A percentile compares a stretch with the other conserved stretches of the same genome.
These are phyloP conservation scores for Suncus etruscus DNA, from an alignment of 2,113 vertebrate genomes.

Conservation along the genomic window DNA sequence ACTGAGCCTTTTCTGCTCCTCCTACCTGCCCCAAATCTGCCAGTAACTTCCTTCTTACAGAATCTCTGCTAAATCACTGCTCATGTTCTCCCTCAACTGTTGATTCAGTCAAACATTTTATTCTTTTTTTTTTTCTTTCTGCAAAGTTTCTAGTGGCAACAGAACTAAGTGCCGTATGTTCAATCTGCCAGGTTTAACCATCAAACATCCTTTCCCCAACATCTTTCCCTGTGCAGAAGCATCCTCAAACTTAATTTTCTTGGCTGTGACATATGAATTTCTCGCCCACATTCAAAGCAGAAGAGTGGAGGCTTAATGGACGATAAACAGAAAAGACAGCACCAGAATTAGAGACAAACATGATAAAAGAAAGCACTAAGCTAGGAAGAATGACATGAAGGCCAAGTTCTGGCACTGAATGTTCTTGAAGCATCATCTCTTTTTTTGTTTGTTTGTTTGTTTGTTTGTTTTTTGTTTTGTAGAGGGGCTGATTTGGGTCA, in stretches of 20 bases:
- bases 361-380: no score
- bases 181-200: conserved; percentile 48
- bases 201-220: conserved; percentile 14
- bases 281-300: background rate
- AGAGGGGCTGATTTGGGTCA: no score
- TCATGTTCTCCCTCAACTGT: conserved; percentile 40
- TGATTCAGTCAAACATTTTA: conserved; percentile 55
- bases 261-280: conserved; percentile 33
- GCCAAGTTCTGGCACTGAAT: background rate
- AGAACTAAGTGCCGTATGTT: conserved; percentile 60
- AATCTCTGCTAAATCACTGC: conserved; percentile 10
- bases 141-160: conserved; percentile 57
- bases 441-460: no score
- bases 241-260: conserved; percentile 42
- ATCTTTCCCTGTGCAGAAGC: conserved; percentile 15
- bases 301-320: background rate
- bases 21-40: background rate
- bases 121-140: conserved; percentile 65
- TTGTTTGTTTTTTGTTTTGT: no score
- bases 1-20: background rate
- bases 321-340: conserved; percentile 19
- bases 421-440: background rate
- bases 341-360: background rate
- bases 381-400: background rate
- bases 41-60: conserved; percentile 53